Percentiles rank a stretch among this genome's conserved stretches.
These are phyloP conservation scores for Pangasianodon hypophthalmus DNA, from an alignment of 2,113 vertebrate species.

Conservation along the genomic window DNA sequence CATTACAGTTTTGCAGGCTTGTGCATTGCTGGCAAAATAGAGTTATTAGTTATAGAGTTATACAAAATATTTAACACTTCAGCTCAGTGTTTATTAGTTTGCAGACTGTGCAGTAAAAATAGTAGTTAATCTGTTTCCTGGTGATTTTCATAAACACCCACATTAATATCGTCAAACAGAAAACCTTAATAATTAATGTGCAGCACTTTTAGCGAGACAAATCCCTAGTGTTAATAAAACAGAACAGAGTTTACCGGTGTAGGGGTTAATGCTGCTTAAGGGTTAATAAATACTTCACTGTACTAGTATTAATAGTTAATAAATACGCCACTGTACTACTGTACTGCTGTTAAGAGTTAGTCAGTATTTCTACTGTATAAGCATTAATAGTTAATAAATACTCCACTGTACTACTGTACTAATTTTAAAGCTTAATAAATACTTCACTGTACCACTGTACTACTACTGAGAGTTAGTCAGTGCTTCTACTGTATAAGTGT, in stretches of 20 bases:
- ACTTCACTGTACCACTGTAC: neutral
- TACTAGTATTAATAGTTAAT: neutral
- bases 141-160: neutral
- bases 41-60: too few species aligned
- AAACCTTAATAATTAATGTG: neutral
- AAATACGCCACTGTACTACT: too few species aligned
- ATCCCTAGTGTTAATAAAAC: neutral
- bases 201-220: neutral
- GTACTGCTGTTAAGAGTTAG: neutral
- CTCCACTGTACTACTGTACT: neutral
- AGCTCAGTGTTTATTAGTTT: neutral
- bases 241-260: neutral
- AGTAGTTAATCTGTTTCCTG: neutral
- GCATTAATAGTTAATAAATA: neutral
- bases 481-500: neutral
- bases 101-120: too few species aligned
- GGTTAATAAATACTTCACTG: neutral
- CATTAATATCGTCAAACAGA: neutral
- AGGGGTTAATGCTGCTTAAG: neutral
- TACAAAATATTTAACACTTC: neutral
- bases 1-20: slow-evolving; percentile 14
- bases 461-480: neutral
- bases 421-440: too few species aligned
- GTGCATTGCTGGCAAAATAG: neutral
- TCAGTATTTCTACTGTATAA: neutral